These are phyloP conservation scores for Anthophora plumipes DNA, from an alignment of 2,888 invertebrate species.

Conservation along the genomic window DNA sequence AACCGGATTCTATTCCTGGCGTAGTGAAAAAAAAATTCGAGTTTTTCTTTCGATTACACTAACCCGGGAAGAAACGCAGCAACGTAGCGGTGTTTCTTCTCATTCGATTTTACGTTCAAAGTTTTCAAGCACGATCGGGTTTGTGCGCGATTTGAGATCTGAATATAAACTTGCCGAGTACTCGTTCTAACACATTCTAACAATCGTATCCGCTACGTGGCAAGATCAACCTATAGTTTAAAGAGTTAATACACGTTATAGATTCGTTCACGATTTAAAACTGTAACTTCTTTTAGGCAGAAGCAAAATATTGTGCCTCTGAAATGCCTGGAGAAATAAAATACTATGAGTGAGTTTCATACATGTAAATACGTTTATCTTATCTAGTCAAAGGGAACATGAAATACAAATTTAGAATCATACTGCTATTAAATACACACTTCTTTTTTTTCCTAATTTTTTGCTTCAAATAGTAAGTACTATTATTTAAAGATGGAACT, in stretches of 20 bases:
- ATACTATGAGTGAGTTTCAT: conserved; percentile 83
- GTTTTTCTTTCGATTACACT: too few relatives aligned
- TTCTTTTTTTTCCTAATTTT: background rate
- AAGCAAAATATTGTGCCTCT: conserved; percentile 85
- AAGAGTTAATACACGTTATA: background rate
- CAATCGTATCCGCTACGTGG: background rate
- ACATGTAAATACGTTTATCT: conserved; percentile 32
- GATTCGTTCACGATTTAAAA: background rate
- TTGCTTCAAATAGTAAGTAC: background rate
- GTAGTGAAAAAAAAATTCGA: background rate
- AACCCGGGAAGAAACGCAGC: too few relatives aligned
- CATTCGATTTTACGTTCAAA: background rate
- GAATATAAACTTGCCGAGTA: background rate
- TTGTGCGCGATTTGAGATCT: too few relatives aligned
- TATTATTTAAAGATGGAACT: background rate
- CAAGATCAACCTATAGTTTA: background rate
- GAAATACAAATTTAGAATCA: too few relatives aligned
- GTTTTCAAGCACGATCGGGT: background rate
- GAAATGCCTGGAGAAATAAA: conserved; percentile 84
- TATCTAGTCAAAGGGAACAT: background rate
- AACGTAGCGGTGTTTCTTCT: too few relatives aligned
- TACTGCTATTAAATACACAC: too few relatives aligned
- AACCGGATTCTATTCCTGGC: background rate
- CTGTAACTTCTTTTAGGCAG: conserved; percentile 76
- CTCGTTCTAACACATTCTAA: background rate